Base-by-base conservation (phyloP, 2,888 invertebrate genomes). In the Stenurella melanura region DNA sequence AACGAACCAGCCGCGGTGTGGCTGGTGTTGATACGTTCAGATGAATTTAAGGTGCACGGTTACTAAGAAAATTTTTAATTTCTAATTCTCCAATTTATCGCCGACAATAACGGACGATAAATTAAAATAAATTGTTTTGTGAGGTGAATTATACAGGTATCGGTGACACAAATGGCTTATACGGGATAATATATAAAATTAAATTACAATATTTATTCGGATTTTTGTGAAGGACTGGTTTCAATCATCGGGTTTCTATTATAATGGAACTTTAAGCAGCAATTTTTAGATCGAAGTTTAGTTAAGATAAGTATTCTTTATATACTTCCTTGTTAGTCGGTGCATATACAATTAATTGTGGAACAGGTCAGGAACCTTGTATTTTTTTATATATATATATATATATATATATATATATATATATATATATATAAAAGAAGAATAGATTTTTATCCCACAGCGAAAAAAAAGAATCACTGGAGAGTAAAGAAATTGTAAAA, bases 1-100 rank as follows among this genome's bases (percentile, higher is more conserved):
- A 87, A 87, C 86, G 84, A 85, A 86, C 84, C 84, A 82, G 83
- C 82, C 79, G 78, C 50, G 50, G 50, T 73, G 77, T 42, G 74
- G 50, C 60, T 50, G 63, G 56, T 18, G 75, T 63, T 77, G 77
- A 30, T 50, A 19, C 67, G 66, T 21, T 57, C 17, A 73, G 68
- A 73, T 74, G 64, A 58, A 64, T 77, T 30, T 63, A 26, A 58
- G 38, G 56, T 12, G 60, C 54, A 34, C 60, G 34, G 66, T 54
- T 70, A 38, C 10, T 21, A 26, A 63, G 42, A 30, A 18, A 15
- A 60, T 73, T 73, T 70, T 66, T 66, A 73, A 63, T 69, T 63
- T 69, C 42, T 72, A 66, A 66, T 57, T 69, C 70, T 57, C 64
- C 10, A 63, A 70, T 56, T 54, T 63, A 69, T 74, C 54, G 34